Conservation (phyloP, 2,797 vertebrate genomes). For the Aeoliscus strigatus region DNA sequence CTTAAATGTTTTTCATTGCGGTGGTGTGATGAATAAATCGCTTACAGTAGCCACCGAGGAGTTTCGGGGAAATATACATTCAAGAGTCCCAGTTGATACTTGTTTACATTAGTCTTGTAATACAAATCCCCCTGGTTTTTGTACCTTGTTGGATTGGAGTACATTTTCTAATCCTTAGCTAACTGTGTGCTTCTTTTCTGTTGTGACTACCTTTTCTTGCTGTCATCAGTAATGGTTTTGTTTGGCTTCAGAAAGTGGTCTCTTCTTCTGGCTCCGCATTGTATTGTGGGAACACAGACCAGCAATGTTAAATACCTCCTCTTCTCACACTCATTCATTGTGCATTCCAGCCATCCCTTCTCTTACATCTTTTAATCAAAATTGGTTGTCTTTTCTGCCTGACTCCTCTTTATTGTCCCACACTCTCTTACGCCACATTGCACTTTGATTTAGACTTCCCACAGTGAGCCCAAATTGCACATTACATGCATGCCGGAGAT, state of each 20-base stretch:
- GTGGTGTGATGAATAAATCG: slow-evolving; percentile 59
- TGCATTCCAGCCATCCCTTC: slow-evolving; percentile 30
- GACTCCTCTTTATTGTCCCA: slow-evolving; percentile 20
- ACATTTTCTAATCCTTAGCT: too few species aligned
- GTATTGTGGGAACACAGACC: slow-evolving; percentile 55
- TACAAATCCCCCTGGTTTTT: too few species aligned
- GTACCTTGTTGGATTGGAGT: too few species aligned
- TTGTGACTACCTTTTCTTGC: too few species aligned
- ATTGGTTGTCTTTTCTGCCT: slow-evolving; percentile 2
- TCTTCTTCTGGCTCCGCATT: slow-evolving; percentile 63
- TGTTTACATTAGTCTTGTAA: too few species aligned
- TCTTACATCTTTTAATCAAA: slow-evolving; percentile 5
- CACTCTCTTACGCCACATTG: slow-evolving; percentile 35
- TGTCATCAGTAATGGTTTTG: slow-evolving; percentile 69
- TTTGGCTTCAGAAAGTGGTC: slow-evolving; percentile 58
- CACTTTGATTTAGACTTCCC: slow-evolving; percentile 62
- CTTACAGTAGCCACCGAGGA: slow-evolving; percentile 67
- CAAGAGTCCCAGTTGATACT: too few species aligned
- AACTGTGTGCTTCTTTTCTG: too few species aligned
- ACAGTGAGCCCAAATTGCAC: slow-evolving; percentile 58
- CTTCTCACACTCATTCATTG: too few species aligned
- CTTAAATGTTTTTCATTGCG: slow-evolving; percentile 50
- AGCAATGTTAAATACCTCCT: slow-evolving; percentile 46
- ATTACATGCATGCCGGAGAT: slow-evolving; percentile 58
- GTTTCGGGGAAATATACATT: too few species aligned